Percentiles rank a stretch among this genome's conserved stretches.
phyloP scores from a whole-genome alignment of 23 tunicate species.

The Clavelina lepadiformis region DNA sequence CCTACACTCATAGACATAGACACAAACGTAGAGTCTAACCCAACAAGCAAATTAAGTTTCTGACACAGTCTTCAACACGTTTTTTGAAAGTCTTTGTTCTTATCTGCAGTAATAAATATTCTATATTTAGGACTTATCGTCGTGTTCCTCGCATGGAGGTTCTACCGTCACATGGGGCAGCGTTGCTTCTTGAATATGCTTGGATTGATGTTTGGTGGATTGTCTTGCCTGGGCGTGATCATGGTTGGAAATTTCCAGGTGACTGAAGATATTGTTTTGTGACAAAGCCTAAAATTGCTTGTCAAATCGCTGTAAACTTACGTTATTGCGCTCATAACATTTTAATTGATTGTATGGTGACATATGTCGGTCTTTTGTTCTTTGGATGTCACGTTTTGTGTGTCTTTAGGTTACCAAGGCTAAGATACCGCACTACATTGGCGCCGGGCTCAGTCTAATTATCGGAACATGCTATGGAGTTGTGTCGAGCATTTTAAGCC shows the following conservation, averaged over 20 bases:
- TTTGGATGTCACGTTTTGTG: too few species aligned
- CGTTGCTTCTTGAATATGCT: slow-evolving; percentile 22
- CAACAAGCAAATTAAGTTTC: too few species aligned
- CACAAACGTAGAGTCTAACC: too few species aligned
- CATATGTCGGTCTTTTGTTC: too few species aligned
- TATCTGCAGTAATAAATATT: too few species aligned
- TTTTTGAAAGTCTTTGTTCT: too few species aligned
- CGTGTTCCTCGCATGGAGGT: slow-evolving; percentile 78
- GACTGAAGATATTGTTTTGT: background rate
- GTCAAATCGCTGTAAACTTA: background rate
- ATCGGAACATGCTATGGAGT: slow-evolving; percentile 44
- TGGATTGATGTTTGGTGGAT: slow-evolving; percentile 27
- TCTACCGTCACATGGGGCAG: slow-evolving; percentile 60
- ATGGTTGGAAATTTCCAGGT: slow-evolving; percentile 89
- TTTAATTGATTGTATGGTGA: too few species aligned
- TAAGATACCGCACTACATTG: slow-evolving; percentile 68
- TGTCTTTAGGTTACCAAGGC: slow-evolving; percentile 41
- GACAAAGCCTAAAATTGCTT: background rate
- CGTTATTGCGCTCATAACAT: background rate
- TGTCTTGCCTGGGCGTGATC: slow-evolving; percentile 68
- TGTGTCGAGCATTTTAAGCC: slow-evolving; percentile 41
- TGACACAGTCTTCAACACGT: too few species aligned
- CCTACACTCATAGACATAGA: too few species aligned
- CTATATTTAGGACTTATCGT: slow-evolving; percentile 37
- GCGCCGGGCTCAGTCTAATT: slow-evolving; percentile 61